Evolutionary conservation across 2,113 vertebrate genomes (phyloP), one percentile per base, ranked within the genome.

Genomic region (Romanogobio albipinnatus): DNA sequence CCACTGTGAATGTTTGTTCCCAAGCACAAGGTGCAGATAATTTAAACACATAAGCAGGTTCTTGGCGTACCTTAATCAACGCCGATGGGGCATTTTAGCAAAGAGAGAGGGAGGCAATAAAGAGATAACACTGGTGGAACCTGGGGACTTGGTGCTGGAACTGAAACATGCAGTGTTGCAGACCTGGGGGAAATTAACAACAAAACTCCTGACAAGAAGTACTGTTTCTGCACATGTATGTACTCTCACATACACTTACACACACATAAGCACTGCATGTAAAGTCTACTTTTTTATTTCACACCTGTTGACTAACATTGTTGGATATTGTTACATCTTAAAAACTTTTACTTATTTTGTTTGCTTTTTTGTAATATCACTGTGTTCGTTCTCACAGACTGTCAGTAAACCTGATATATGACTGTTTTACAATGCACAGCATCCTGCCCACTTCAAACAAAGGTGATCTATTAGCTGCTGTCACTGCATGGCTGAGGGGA

Each of bases 11-110:
- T 89, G 89, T 90, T 92, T 88, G 93, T 86, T 94, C 93, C 92
- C 82, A 36, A 94, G 94, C 93, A 86, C 91, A 83, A 91, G 91
- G 91, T 93, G 77, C 90, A 91, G 93, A 94, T 95, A 93, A 94
- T 95, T 95, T 95, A 93, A 94, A 94, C 93, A 93, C 93, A 95
- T 94, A 95, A 94, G 93, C 94, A 95, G 92, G 91, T 94, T 94
- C 93, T 93, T 92, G 91, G 90, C 82, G 86, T 93, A 91, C 94
- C 93, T 95, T 95, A 93, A 94, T 95, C 94, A 94, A 94, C 90
- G 92, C 92, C 93, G 92, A 86, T 64, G 88, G 92, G 92, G 92
- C 93, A 86, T 93, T 92, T 94, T 92, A 89, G 92, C 90, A 88
- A 89, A 89, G 87, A 88, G 89, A 79, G 87, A 91, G 88, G 91